Evolutionary conservation across 2,888 invertebrate genomes (phyloP), one percentile per base, ranked within the genome.

Genomic region (Morpho helenor): DNA sequence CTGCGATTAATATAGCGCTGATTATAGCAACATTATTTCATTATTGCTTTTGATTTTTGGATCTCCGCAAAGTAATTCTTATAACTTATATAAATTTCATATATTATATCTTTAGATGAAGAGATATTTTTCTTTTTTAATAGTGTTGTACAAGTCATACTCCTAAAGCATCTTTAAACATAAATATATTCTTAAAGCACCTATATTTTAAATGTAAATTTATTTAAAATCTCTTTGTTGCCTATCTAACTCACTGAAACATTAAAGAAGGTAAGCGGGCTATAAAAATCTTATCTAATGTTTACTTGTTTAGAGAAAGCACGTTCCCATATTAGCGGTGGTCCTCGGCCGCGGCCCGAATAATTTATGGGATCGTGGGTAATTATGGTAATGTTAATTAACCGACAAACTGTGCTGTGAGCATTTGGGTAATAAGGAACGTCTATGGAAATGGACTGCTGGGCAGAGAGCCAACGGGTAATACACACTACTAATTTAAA

Each of bases 381-480:
- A 60, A 64, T 64, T 64, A 64, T 60, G 57, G 55, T 55, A 57
- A 65, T 64, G 61, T 64, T 67, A 64, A 67, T 67, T 67, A 65
- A 59, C 62, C 52, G 58, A 56, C 62, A 52, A 57, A 58, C 59
- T 62, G 48, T 42, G 42, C 50, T 40, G 31, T 50, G 49, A 45
- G 58, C 55, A 61, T 65, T 61, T 51, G 55, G 57, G 64, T 66
- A 60, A 60, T 59, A 58, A 62, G 61, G 61, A 39, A 40, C 57
- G 46, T 60, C 16, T 41, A 53, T 43, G 47, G 40, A 54, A 47
- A 51, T 39, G 47, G 44, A 45, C 10, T 22, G 44, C 16, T 42
- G 23, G 48, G 16, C 46, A 8, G 9, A 16, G 53, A 53, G 53
- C 8, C 52, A 16, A 9, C 40, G 23, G 39, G n/a, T 39, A 16